Evolutionary conservation across 2,797 vertebrate species (phyloP).

Genomic region (Capromys pilorides): DNA sequence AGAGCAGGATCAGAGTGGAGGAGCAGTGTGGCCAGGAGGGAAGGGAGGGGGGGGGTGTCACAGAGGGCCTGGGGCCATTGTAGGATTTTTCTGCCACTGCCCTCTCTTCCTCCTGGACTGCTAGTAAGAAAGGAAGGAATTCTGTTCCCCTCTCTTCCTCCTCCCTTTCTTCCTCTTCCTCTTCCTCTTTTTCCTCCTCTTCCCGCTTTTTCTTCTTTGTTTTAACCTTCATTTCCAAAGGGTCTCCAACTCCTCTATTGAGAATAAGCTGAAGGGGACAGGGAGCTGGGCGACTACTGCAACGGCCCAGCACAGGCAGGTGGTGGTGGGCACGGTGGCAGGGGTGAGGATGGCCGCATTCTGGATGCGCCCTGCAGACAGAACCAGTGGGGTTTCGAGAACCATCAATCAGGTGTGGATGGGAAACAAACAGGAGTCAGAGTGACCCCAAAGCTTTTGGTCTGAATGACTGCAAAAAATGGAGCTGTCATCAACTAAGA

Average conservation of each 20-base stretch:
- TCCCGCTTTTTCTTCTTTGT: neutral
- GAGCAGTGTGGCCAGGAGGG: neutral
- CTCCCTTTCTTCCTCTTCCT: no score
- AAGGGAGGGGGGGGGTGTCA: neutral
- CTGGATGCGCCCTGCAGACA: neutral
- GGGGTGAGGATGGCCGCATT: neutral
- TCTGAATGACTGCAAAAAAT: neutral
- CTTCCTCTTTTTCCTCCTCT: neutral
- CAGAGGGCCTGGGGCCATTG: neutral
- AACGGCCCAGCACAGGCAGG: neutral
- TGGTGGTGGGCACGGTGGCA: no score
- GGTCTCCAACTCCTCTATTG: neutral
- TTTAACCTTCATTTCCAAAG: neutral
- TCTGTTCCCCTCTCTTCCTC: no score
- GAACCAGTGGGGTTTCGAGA: neutral
- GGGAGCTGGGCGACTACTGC: no score
- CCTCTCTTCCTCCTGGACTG: neutral
- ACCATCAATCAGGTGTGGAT: neutral
- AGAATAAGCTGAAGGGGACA: neutral
- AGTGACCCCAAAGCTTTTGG: neutral
- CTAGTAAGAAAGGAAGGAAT: conserved; percentile 25
- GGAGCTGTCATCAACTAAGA: neutral
- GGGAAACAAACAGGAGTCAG: neutral
- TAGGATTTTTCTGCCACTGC: neutral
- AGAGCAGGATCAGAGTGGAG: neutral